phyloP scores from a whole-genome alignment of 2,113 vertebrate genomes.

The Pangasianodon hypophthalmus region DNA sequence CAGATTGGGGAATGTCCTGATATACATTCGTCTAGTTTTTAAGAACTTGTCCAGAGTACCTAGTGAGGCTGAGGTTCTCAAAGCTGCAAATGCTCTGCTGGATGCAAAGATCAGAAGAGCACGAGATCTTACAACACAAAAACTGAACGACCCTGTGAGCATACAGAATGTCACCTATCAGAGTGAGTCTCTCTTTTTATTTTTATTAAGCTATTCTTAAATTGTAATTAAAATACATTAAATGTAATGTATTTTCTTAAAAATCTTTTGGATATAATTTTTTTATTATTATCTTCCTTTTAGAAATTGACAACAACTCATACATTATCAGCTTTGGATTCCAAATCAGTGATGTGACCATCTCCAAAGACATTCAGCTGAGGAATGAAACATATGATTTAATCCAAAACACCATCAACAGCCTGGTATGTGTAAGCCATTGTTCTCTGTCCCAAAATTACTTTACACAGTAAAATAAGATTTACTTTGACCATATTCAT shows the following conservation, averaged over 20 bases:
- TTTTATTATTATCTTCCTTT: not conserved
- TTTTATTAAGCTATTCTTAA: too few species aligned
- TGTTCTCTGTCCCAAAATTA: not conserved
- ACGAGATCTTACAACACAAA: not conserved
- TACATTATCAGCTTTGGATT: slow-evolving; percentile 41
- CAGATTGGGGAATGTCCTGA: slow-evolving; percentile 34
- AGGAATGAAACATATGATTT: too few species aligned
- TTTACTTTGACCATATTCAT: too few species aligned
- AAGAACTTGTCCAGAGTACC: slow-evolving; percentile 28
- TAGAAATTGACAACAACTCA: slow-evolving; percentile 26
- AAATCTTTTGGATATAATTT: too few species aligned
- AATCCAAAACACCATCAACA: not conserved
- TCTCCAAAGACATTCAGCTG: not conserved
- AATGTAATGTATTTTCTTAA: not conserved
- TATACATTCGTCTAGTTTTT: slow-evolving; percentile 40
- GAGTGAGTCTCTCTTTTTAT: slow-evolving; percentile 26
- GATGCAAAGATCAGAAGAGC: not conserved
- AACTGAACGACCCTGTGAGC: slow-evolving; percentile 29
- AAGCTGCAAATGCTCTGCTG: slow-evolving; percentile 15
- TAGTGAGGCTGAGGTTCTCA: slow-evolving; percentile 13
- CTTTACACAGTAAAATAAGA: too few species aligned
- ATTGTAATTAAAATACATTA: not conserved
- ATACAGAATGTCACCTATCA: slow-evolving; percentile 21
- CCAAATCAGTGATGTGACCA: slow-evolving; percentile 31
- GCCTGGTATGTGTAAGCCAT: slow-evolving; percentile 10